Conservation (phyloP, 2,888 invertebrate genomes). For the Lithodes maja region DNA sequence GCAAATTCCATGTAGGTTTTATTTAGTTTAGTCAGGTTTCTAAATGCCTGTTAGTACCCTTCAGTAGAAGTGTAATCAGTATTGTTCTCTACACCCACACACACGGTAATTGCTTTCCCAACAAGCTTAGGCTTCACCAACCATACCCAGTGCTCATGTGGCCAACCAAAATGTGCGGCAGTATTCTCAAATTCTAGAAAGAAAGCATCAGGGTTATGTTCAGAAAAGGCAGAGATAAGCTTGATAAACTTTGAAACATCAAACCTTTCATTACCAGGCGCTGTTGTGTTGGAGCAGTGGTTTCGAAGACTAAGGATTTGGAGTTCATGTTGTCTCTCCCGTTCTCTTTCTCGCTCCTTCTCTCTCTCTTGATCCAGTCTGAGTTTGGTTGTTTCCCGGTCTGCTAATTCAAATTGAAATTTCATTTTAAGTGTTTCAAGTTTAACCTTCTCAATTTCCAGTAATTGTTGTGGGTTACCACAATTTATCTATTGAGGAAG, state of each 20-base stretch:
- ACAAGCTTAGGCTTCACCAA: constrained; percentile 6
- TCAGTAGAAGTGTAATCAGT: constrained; percentile 11
- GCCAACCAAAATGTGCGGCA: constrained; percentile 20
- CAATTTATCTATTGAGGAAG: too few species aligned
- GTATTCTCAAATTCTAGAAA: constrained; percentile 10
- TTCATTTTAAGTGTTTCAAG: constrained; percentile 8
- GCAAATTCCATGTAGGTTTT: constrained; percentile 22
- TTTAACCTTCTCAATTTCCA: constrained; percentile 12
- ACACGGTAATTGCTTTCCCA: constrained; percentile 13
- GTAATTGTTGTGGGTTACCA: background rate
- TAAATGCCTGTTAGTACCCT: constrained; percentile 22
- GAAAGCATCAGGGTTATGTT: constrained; percentile 7
- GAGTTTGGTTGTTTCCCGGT: background rate
- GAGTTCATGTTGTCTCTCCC: background rate
- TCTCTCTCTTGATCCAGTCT: background rate
- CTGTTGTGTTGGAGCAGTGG: background rate
- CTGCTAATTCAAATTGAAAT: constrained; percentile 19
- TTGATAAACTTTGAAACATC: background rate
- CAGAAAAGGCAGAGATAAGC: background rate
- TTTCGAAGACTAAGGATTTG: background rate
- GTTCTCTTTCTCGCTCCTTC: background rate
- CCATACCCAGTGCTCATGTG: constrained; percentile 19
- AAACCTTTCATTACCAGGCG: background rate
- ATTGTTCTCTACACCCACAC: background rate
- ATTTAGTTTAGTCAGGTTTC: background rate